These are phyloP conservation scores for Cephonodes hylas DNA, from an alignment of 2,888 invertebrate genomes.

Conservation along the genomic window DNA sequence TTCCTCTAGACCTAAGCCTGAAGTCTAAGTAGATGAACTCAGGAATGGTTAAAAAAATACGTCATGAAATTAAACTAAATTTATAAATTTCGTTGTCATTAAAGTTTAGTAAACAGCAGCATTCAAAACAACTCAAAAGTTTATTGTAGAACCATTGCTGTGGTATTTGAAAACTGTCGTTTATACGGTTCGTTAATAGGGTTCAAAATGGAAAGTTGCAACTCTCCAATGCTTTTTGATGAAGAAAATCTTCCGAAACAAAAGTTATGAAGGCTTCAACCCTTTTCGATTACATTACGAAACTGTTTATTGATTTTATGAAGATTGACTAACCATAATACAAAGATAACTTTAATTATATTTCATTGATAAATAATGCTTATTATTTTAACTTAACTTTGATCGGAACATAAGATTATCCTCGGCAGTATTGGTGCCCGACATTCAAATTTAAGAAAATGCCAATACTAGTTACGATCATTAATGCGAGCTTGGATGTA, in stretches of 20 bases:
- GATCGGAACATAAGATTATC: no score
- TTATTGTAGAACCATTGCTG: neutral
- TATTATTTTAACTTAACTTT: no score
- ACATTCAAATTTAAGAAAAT: no score
- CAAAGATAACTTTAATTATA: no score
- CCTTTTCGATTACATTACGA: neutral
- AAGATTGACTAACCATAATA: no score
- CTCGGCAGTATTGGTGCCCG: no score
- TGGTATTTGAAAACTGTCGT: neutral
- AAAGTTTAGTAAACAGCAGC: neutral
- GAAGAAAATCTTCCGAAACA: neutral
- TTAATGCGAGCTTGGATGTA: no score
- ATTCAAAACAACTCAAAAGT: neutral
- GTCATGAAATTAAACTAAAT: neutral
- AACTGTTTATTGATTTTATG: neutral
- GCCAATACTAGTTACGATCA: no score
- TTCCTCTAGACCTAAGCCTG: no score
- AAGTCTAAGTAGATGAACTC: no score
- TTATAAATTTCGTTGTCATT: neutral
- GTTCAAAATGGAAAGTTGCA: neutral
- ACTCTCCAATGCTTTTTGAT: neutral
- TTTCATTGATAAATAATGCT: no score
- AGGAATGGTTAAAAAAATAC: neutral
- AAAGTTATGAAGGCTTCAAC: no score
- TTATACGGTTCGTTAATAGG: neutral